Evolutionary conservation across 2,888 invertebrate species (phyloP), one percentile per base, ranked within the genome.

Genomic region (Merodon equestris): DNA sequence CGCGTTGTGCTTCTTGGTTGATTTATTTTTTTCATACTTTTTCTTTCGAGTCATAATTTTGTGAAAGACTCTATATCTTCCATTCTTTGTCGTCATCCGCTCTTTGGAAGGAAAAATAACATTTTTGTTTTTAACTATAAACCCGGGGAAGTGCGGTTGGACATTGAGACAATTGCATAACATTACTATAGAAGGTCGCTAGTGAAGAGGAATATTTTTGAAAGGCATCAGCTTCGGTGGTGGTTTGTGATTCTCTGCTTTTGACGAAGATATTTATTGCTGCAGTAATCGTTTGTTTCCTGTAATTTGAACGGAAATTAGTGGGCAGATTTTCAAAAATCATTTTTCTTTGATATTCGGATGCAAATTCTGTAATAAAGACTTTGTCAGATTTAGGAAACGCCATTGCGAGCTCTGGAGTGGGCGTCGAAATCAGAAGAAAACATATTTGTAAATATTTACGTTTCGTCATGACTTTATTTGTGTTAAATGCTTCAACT

Each of bases 21-120:
- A 58, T 14, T 42, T 66, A 42, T 61, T 45, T 66, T 27, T 27
- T 27, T 27, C 7, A 4, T 27, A 27, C 27, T 27, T 27, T 27
- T 7, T 19, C 12, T 53, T 36, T 47, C 12, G 47, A 81, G 82
- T 77, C 81, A 83, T 83, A 83, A 81, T 82, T 83, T 81, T 82
- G 71, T 76, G 82, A 81, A 82, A 82, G 82, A 82, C 77, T 81
- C 81, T 77, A 74, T 74, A 76, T 81, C 81, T 54, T 72, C 47
- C 45, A 58, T 48, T 61, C 42, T 72, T 60, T 57, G 36, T 51
- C 27, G 13, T 27, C 7, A 27, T 27, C 7, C 27, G 12, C 12
- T 38, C 27, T 7, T 56, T 56, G 15, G 34, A 36, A 27, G 9
- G 36, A 50, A 12, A 44, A 27, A 45, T 58, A 64, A 45, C 48